Evolutionary conservation across 2,113 vertebrate species (phyloP).

Genomic region (Glaucomys volans): DNA sequence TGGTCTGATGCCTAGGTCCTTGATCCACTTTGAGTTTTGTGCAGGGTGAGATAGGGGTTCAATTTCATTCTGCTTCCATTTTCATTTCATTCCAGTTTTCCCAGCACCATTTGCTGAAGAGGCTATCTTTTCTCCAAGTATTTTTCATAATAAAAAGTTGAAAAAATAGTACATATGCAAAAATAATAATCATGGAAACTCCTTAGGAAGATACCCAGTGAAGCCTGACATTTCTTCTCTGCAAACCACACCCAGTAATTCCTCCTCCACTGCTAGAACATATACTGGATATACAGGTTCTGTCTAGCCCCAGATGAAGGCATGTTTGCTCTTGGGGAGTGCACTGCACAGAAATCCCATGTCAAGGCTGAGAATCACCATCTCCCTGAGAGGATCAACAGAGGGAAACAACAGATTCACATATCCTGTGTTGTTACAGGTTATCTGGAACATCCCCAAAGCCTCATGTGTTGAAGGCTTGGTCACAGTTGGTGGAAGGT

Average conservation of each 20-base stretch:
- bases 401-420: not conserved
- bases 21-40: no score
- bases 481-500: not conserved
- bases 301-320: not conserved
- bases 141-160: constrained; percentile 18
- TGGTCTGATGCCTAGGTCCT: no score
- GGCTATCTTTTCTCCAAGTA: no score
- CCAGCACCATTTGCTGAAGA: no score
- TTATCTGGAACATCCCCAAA: not conserved
- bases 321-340: not conserved
- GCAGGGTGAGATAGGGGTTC: no score
- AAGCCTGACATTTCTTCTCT: not conserved
- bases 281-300: not conserved
- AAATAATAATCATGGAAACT: not conserved
- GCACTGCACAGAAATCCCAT: not conserved
- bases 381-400: not conserved
- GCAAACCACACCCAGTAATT: not conserved
- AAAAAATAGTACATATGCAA: not conserved
- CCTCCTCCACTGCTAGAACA: not conserved
- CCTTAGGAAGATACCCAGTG: not conserved
- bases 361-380: not conserved
- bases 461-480: not conserved
- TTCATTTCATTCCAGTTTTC: no score
- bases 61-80: no score
- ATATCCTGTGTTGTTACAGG: not conserved